Evolutionary conservation across 2,888 invertebrate species (phyloP), one percentile per base, ranked within the genome.

Genomic region (Heliconius ismenius): DNA sequence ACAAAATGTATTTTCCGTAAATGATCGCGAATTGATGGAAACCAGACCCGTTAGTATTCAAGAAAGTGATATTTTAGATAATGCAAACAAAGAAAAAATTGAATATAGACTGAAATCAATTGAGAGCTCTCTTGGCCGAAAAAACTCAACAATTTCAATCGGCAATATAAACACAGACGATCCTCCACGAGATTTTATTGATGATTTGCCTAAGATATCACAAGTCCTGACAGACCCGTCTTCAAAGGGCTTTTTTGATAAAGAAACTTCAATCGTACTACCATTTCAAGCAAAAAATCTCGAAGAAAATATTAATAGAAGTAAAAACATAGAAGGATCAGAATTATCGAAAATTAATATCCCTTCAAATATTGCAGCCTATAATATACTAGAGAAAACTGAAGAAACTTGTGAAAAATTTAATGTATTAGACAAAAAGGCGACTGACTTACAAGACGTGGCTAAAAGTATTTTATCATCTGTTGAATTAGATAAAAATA

Each of bases 191-290:
- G 68, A 68, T 60, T 73, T 76, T 43, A 60, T 63, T 64, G 24
- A 24, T 11, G 64, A 69, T 54, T 64, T 70, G 49, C 68, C 75
- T 70, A 54, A 75, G 67, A 64, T 75, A 43, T 76, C 76, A 4
- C 72, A 73, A 68, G 76, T 67, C 15, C 3, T 67, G n/a, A 54
- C 68, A n/a, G 77, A 77, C 24, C 64, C 77, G 21, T 62, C 75
- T 13, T 73, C 73, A n/a, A 79, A 79, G 65, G 75, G 70, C 39
- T 77, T 79, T 49, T 77, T 79, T 65, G 73, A 75, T 74, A 69
- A 75, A 72, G 58, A 76, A 60, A 76, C 76, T n/a, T 49, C 76
- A n/a, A 72, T 76, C n/a, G 65, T 76, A 13, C 39, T 76, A 43
- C 76, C 76, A n/a, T 75, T 68, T 54, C 72, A 72, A 58, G n/a